phyloP scores from a whole-genome alignment of 2,888 invertebrate species.

The Drosophila kuntzei region DNA sequence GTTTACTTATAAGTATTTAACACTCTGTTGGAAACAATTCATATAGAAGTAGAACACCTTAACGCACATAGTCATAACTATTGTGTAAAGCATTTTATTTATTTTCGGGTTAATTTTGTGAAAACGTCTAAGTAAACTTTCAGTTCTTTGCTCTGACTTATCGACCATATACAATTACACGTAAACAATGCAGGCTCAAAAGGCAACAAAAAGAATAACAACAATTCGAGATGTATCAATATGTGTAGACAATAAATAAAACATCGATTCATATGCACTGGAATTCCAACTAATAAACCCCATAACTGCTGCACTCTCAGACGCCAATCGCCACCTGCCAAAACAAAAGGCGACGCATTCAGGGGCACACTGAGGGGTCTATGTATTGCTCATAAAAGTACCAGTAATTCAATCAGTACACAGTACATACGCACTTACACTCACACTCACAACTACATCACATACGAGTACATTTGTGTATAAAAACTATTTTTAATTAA shows the following conservation, averaged over 20 bases:
- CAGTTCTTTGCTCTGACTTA: slow-evolving; percentile 40
- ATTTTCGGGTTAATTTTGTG: slow-evolving; percentile 52
- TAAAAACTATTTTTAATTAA: background rate
- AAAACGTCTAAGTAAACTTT: slow-evolving; percentile 53
- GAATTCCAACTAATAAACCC: slow-evolving; percentile 54
- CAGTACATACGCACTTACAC: background rate
- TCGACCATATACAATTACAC: slow-evolving; percentile 57
- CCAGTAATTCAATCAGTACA: slow-evolving; percentile 20
- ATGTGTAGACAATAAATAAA: slow-evolving; percentile 41
- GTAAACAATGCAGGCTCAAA: slow-evolving; percentile 57
- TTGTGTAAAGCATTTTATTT: slow-evolving; percentile 56
- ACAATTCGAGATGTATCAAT: slow-evolving; percentile 13
- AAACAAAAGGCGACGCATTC: slow-evolving; percentile 35
- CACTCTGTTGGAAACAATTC: background rate
- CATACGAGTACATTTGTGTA: background rate
- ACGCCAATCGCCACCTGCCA: slow-evolving; percentile 49
- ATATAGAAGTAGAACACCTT: slow-evolving; percentile 8
- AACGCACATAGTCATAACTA: slow-evolving; percentile 35
- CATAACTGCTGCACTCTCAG: slow-evolving; percentile 34
- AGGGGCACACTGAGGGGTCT: background rate
- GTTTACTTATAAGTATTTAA: slow-evolving; percentile 1
- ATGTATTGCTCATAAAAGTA: slow-evolving; percentile 2
- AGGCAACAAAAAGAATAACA: slow-evolving; percentile 17
- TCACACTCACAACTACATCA: background rate
- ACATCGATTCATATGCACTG: slow-evolving; percentile 37